Base-by-base conservation (phyloP, 1,140 invertebrate species). In the Acromyrmex charruanus region DNA sequence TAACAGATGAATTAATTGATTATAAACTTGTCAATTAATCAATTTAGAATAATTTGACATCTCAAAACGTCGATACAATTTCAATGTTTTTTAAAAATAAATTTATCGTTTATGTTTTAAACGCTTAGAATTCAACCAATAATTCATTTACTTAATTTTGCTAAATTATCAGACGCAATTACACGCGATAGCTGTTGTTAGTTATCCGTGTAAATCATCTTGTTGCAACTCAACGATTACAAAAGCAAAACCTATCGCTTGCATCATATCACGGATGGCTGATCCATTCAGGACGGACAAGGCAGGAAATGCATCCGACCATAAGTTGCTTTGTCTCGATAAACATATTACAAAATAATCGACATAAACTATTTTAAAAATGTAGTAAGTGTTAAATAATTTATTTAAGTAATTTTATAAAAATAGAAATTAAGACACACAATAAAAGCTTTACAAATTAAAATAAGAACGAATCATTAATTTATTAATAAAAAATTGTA, bases 211-310 rank as follows among this genome's bases (percentile, higher is more conserved):
- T 31, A 61, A 84, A 84, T 63, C 39, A 74, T 74, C 55, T 63
- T 58, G 69, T 61, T 61, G 44, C 39, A 49, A 82, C 25, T 84
- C 39, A 61, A 71, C 4, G 68, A 44, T 74, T 82, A 59, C 55
- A 84, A 44, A 84, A 25, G 55, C 69, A 61, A 84, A 84, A 84
- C 28, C 80, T 75, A 84, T 84, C 55, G 53, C 49, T 80, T n/a
- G 21, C 77, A 58, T 81, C 65, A 71, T 21, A 61, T 84, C 80
- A 84, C 69, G 80, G 68, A 72, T 55, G 65, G 39, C 25, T 84
- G 69, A 84, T 74, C 53, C 18, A 82, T 82, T 82, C 69, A 74
- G 39, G 31, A 49, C 3, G 14, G 35, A 84, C 12, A 61, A 84
- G 28, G 14, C 69, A 74, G 39, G 28, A 84, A 74, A 75, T 51